Percentiles rank a stretch among this genome's conserved stretches.
These are phyloP conservation scores for Goniozus legneri DNA, from an alignment of 1,140 invertebrate genomes.

Conservation along the genomic window DNA sequence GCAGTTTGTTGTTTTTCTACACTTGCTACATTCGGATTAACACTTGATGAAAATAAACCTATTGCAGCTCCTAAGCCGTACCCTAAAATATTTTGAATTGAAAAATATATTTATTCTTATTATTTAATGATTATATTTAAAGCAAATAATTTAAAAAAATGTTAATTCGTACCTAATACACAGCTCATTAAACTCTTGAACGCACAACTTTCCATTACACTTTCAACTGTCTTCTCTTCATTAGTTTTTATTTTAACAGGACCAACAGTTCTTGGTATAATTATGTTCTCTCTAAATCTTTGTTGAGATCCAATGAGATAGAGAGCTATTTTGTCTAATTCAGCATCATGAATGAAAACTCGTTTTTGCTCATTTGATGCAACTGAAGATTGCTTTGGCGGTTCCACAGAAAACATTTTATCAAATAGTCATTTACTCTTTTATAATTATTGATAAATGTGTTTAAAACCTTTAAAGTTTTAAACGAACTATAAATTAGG, in stretches of 20 bases:
- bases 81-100: constrained; percentile 59
- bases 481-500: too few relatives aligned
- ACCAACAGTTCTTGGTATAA: constrained; percentile 74
- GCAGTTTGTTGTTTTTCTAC: constrained; percentile 82
- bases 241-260: constrained; percentile 77
- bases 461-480: too few relatives aligned
- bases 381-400: not conserved
- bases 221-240: constrained; percentile 85
- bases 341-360: constrained; percentile 28
- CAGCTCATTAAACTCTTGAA: constrained; percentile 90
- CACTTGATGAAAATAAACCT: constrained; percentile 91
- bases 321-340: constrained; percentile 41
- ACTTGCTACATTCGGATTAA: constrained; percentile 82
- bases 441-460: too few relatives aligned
- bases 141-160: constrained; percentile 4
- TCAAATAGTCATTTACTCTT: too few relatives aligned
- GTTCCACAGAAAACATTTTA: constrained; percentile 14
- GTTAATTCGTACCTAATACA: constrained; percentile 69
- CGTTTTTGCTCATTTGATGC: not conserved
- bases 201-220: constrained; percentile 83
- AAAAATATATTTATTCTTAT: not conserved
- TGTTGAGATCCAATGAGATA: constrained; percentile 39
- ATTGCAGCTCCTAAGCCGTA: constrained; percentile 91
- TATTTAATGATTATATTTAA: constrained; percentile 5
- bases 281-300: constrained; percentile 74